Evolutionary conservation across 2,797 vertebrate species (phyloP), one percentile per base, ranked within the genome.

Genomic region (Vespertilio murinus): DNA sequence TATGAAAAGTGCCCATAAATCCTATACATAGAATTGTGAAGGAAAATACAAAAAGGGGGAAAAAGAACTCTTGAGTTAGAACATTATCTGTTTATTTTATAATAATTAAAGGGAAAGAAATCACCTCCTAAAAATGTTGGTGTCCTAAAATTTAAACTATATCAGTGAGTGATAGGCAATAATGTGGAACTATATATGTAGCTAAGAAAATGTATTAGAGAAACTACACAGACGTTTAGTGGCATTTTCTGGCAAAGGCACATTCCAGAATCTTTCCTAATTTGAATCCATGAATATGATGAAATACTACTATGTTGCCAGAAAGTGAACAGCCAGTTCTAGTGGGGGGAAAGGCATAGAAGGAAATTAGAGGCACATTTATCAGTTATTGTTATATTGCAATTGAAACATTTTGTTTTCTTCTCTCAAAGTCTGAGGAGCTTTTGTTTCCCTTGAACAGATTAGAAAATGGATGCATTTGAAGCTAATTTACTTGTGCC

Each of bases 351-450:
- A 90, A 22, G 69, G 54, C 23, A 33, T 2, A 69, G 54, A 84
- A 49, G 38, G n/a, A 95, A 95, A 87, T 84, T n/a, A 83, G 79
- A 94, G 35, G 45, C 69, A 30, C 81, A 89, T 94, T 86, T 80
- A 83, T 79, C 71, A 25, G 61, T 67, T 94, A 45, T 28, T 52
- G n/a, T 84, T 54, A 79, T 16, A 64, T 22, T 88, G 59, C 52
- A 67, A 79, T 33, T 56, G 67, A 82, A 93, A 59, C 49, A 17
- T 38, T 83, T 80, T 40, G 13, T 89, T 92, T 96, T 88, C 90
- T 88, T 84, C 49, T 82, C 65, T 52, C 82, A 40, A 49, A 93
- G 70, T 88, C 82, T 88, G 16, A 25, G 17, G 35, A 64, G 28
- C 73, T 85, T 93, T 88, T 45, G 64, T 85, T 93, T 96, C 92